phyloP scores from a whole-genome alignment of 1,140 invertebrate species.

The Cecropterus lyciades region DNA sequence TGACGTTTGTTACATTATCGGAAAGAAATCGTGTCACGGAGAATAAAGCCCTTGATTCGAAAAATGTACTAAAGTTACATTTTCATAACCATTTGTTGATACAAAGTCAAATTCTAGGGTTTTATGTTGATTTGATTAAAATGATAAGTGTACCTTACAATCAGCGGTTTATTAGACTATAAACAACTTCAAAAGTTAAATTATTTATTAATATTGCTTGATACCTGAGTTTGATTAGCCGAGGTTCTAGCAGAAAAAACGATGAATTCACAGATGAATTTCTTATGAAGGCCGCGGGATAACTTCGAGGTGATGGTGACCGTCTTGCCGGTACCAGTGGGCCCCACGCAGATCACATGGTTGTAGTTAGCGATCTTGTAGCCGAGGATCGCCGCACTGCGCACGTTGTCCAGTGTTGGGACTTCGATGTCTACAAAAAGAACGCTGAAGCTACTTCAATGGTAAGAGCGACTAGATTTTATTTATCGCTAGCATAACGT shows the following conservation, averaged over 20 bases:
- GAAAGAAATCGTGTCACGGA: too few relatives aligned
- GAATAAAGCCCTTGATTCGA: too few relatives aligned
- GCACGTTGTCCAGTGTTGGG: constrained; percentile 94
- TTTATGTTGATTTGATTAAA: too few relatives aligned
- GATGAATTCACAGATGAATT: constrained; percentile 90
- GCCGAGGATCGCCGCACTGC: constrained; percentile 88
- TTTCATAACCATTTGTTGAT: too few relatives aligned
- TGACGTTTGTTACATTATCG: too few relatives aligned
- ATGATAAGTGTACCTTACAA: too few relatives aligned
- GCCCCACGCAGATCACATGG: constrained; percentile 90
- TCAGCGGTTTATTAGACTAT: too few relatives aligned
- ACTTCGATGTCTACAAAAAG: constrained; percentile 85
- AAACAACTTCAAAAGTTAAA: too few relatives aligned
- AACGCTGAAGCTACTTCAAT: neutral
- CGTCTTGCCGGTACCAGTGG: constrained; percentile 93
- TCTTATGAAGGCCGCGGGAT: constrained; percentile 86
- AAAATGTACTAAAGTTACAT: too few relatives aligned
- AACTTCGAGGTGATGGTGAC: constrained; percentile 89
- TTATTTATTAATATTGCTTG: neutral
- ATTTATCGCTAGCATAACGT: too few relatives aligned
- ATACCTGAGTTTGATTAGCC: constrained; percentile 91
- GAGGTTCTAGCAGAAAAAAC: constrained; percentile 92
- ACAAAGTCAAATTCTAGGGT: too few relatives aligned
- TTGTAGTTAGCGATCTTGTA: constrained; percentile 85
- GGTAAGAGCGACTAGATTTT: too few relatives aligned